These are phyloP conservation scores for Montipora foliosa DNA, from an alignment of 64 coral and sea anemone genomes.

Conservation along the genomic window DNA sequence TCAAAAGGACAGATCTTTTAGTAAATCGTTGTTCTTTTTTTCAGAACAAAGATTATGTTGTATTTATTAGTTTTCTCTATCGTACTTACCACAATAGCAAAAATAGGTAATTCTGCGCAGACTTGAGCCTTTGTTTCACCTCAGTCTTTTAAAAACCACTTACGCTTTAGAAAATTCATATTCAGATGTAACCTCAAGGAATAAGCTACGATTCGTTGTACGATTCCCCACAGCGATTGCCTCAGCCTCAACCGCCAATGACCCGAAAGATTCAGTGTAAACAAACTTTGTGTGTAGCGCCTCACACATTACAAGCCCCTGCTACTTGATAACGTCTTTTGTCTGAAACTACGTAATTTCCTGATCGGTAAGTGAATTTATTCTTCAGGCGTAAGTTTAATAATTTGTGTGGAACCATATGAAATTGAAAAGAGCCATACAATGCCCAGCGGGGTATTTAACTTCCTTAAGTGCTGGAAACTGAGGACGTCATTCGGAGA, in stretches of 20 bases:
- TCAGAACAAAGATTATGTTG: no score
- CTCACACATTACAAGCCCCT: neutral
- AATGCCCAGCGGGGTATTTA: neutral
- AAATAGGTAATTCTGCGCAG: no score
- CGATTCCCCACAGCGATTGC: neutral
- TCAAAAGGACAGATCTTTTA: no score
- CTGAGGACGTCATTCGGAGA: neutral
- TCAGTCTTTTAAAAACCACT: no score
- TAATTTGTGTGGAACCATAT: neutral
- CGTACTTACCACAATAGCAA: no score
- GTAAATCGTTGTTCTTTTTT: no score
- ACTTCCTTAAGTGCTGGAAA: neutral
- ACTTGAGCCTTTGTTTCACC: no score
- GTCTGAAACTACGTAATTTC: slow-evolving; percentile 8
- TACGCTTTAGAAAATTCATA: no score
- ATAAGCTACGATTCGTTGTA: neutral
- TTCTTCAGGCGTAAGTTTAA: neutral
- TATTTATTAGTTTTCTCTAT: no score
- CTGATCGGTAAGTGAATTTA: slow-evolving; percentile 1
- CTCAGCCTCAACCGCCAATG: neutral
- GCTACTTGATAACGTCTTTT: neutral
- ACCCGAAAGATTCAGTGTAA: neutral
- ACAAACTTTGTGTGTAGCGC: neutral
- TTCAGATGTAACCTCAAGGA: neutral
- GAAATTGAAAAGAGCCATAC: neutral